Conservation (phyloP, 2,888 invertebrate genomes). For the Incurvaria masculella region DNA sequence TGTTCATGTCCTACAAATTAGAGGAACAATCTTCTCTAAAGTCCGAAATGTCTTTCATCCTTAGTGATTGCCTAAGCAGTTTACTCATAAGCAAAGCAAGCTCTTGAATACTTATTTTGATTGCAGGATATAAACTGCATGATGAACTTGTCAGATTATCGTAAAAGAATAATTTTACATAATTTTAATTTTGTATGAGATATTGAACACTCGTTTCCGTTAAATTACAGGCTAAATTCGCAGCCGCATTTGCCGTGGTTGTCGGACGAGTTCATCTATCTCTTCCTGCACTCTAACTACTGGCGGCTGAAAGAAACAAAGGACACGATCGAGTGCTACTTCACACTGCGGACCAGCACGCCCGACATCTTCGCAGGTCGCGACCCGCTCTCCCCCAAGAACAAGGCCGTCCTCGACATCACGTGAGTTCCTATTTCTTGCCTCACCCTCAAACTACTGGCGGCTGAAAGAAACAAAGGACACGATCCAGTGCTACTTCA, state of each 20-base stretch:
- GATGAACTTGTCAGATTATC: too few species aligned
- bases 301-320: constrained; percentile 47
- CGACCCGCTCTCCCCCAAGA: constrained; percentile 48
- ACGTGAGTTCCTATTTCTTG: constrained; percentile 46
- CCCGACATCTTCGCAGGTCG: constrained; percentile 60
- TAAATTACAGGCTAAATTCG: constrained; percentile 53
- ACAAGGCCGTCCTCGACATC: constrained; percentile 53
- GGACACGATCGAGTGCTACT: constrained; percentile 50
- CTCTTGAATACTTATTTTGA: too few species aligned
- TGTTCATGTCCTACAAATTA: too few species aligned
- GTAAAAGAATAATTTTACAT: too few species aligned
- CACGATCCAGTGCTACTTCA: constrained; percentile 54
- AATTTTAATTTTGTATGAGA: too few species aligned
- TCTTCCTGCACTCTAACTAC: constrained; percentile 63
- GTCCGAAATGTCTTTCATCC: too few species aligned
- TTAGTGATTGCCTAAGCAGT: too few species aligned
- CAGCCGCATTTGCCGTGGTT: constrained; percentile 60
- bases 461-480: constrained; percentile 47
- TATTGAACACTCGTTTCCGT: too few species aligned
- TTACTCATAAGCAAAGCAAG: too few species aligned
- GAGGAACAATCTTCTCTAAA: too few species aligned
- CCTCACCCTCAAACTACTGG: constrained; percentile 32
- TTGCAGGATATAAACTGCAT: too few species aligned
- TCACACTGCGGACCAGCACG: constrained; percentile 55
- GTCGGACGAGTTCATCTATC: constrained; percentile 60